These are phyloP conservation scores for Nerophis lumbriciformis DNA, from an alignment of 2,113 vertebrate genomes.

Conservation along the genomic window DNA sequence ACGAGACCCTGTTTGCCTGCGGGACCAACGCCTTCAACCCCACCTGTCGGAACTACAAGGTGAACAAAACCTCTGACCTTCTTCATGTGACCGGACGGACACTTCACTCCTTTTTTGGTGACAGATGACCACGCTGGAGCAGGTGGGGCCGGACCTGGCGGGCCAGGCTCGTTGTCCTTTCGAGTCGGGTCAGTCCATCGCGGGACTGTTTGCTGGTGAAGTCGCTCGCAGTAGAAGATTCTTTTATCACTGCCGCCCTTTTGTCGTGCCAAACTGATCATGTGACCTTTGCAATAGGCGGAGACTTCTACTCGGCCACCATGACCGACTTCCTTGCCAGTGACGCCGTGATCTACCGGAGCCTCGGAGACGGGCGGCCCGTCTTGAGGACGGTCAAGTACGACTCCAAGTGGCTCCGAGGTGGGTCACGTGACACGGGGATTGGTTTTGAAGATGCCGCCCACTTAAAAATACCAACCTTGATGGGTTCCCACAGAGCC, in stretches of 20 bases:
- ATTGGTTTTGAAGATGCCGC: no score
- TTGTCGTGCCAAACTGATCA: neutral
- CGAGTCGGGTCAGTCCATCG: conserved; percentile 82
- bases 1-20: conserved; percentile 80
- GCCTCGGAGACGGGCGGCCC: conserved; percentile 74
- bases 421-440: conserved; percentile 47
- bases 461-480: no score
- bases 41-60: conserved; percentile 82
- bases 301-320: conserved; percentile 85
- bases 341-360: conserved; percentile 85
- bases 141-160: conserved; percentile 80
- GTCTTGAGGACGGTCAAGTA: conserved; percentile 84
- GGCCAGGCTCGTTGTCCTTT: conserved; percentile 90
- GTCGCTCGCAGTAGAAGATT: neutral
- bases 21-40: conserved; percentile 90
- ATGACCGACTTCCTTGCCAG: conserved; percentile 87
- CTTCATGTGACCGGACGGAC: neutral
- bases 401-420: conserved; percentile 89
- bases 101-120: neutral
- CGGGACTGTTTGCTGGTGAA: conserved; percentile 83
- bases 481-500: conserved; percentile 73
- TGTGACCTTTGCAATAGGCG: conserved; percentile 60
- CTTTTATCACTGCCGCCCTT: no score
- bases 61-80: conserved; percentile 23
- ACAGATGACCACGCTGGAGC: conserved; percentile 47